Evolutionary conservation across 2,888 invertebrate genomes (phyloP).

Genomic region (Eristalis tenax): DNA sequence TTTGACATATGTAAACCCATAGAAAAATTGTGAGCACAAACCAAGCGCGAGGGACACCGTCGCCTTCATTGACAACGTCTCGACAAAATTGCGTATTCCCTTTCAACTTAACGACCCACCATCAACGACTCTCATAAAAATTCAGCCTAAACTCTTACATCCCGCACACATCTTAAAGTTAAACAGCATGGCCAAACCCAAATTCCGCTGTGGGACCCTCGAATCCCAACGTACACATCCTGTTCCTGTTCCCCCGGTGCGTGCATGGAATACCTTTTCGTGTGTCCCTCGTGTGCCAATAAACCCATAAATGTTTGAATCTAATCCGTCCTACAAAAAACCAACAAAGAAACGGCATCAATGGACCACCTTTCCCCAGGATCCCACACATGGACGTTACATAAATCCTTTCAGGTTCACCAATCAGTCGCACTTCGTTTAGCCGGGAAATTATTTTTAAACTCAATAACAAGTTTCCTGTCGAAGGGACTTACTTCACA

Average conservation of each 20-base stretch:
- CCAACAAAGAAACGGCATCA: not conserved
- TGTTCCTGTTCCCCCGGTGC: not conserved
- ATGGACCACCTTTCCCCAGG: not conserved
- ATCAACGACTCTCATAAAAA: not conserved
- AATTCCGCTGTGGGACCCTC: not conserved
- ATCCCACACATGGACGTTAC: slow-evolving; percentile 1
- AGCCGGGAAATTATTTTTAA: slow-evolving; percentile 28
- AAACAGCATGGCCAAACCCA: not conserved
- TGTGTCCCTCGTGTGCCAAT: not conserved
- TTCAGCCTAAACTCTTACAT: not conserved
- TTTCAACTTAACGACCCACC: not conserved
- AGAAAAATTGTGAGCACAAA: not conserved
- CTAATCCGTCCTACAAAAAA: not conserved
- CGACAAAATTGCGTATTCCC: not conserved
- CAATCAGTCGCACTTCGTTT: slow-evolving; percentile 35
- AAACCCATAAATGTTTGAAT: not conserved
- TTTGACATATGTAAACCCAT: not conserved
- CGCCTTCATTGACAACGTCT: not conserved
- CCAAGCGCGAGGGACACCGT: not conserved
- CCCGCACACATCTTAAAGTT: not conserved
- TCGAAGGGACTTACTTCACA: not conserved
- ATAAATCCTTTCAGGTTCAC: slow-evolving; percentile 11
- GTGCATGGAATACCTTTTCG: not conserved
- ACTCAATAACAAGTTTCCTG: slow-evolving; percentile 19
- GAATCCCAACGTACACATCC: not conserved